These are phyloP conservation scores for Daktulosphaira vitifoliae DNA, from an alignment of 1,140 invertebrate species.

Conservation along the genomic window DNA sequence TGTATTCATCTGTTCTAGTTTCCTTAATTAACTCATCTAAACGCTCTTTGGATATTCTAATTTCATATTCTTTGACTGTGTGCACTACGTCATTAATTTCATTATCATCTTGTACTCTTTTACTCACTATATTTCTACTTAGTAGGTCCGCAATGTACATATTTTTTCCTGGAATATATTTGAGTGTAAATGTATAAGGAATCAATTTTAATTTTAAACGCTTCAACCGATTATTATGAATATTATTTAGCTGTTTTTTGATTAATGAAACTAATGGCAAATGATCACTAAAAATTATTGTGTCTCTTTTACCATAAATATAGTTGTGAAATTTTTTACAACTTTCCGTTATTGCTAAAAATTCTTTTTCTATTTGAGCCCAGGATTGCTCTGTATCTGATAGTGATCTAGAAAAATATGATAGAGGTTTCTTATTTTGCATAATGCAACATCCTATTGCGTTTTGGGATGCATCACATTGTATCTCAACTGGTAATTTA, in stretches of 20 bases:
- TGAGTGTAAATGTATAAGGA: conserved; percentile 41
- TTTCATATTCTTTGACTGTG: neutral
- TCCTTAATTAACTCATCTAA: conserved; percentile 34
- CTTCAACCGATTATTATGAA: conserved; percentile 32
- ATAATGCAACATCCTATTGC: conserved; percentile 41
- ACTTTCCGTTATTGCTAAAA: conserved; percentile 43
- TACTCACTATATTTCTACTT: conserved; percentile 37
- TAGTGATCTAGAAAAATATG: conserved; percentile 41
- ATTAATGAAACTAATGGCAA: conserved; percentile 44
- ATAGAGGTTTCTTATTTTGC: conserved; percentile 40
- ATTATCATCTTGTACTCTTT: neutral
- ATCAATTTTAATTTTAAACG: neutral
- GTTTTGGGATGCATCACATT: conserved; percentile 41
- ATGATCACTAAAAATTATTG: conserved; percentile 45
- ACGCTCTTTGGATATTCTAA: conserved; percentile 33
- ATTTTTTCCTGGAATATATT: conserved; percentile 39
- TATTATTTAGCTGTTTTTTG: conserved; percentile 43
- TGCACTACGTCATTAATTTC: neutral
- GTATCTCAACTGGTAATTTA: conserved; percentile 33
- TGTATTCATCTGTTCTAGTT: conserved; percentile 36
- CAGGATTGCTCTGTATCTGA: conserved; percentile 41
- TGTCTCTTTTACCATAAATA: conserved; percentile 39
- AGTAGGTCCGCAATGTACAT: conserved; percentile 41
- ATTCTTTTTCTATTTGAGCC: conserved; percentile 46
- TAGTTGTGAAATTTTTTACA: conserved; percentile 41